Conservation (phyloP, 2,888 invertebrate genomes). For the Papilio gigon region DNA sequence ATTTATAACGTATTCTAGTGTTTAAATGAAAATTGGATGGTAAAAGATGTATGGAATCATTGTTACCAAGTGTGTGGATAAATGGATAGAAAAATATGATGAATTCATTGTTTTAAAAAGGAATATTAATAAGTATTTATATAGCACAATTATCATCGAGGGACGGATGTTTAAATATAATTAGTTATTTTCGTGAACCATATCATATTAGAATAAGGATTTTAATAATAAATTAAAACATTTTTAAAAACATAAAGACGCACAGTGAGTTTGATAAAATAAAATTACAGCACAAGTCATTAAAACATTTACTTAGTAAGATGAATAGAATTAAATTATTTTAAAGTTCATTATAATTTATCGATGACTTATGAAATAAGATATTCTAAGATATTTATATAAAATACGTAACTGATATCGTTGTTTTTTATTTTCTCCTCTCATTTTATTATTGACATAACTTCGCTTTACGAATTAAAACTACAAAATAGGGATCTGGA, state of each 20-base stretch:
- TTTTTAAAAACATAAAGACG: slow-evolving; percentile 48
- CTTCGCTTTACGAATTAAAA: too few relatives aligned
- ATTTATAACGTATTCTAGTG: neutral
- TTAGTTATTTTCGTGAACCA: slow-evolving; percentile 60
- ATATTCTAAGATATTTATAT: slow-evolving; percentile 33
- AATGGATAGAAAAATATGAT: neutral
- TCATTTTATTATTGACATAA: neutral
- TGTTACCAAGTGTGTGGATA: neutral
- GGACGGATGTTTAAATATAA: slow-evolving; percentile 14
- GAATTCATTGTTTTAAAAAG: neutral
- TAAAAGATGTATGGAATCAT: neutral
- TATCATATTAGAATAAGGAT: slow-evolving; percentile 72
- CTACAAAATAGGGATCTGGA: too few relatives aligned
- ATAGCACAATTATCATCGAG: neutral
- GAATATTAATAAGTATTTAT: neutral
- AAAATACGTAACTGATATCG: slow-evolving; percentile 18
- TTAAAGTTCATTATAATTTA: slow-evolving; percentile 2
- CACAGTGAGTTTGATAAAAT: slow-evolving; percentile 44
- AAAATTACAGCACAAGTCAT: slow-evolving; percentile 25
- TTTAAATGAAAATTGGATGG: neutral
- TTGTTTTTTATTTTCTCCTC: slow-evolving; percentile 6
- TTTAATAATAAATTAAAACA: slow-evolving; percentile 51
- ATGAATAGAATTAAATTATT: slow-evolving; percentile 7
- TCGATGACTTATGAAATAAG: slow-evolving; percentile 13
- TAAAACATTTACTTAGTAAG: slow-evolving; percentile 1